Conservation (phyloP, 2,113 vertebrate genomes). For the Tautogolabrus adspersus region DNA sequence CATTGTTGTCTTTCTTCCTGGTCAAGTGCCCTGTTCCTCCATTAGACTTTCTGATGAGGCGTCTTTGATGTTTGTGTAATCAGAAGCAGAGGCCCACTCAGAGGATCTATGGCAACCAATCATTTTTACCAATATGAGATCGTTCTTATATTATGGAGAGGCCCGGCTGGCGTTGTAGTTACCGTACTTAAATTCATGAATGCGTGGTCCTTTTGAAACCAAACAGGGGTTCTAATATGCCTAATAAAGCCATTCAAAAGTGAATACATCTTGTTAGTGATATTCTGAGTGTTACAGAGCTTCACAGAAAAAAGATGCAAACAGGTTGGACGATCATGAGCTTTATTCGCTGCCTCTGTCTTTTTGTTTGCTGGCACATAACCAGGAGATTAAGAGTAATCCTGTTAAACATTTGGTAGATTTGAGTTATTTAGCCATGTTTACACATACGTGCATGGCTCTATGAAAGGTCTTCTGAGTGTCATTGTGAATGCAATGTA, state of each 20-base stretch:
- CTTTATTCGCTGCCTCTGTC: neutral
- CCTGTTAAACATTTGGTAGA: neutral
- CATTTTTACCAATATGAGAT: constrained; percentile 43
- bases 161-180: constrained; percentile 3
- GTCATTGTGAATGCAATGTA: neutral
- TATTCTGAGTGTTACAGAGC: neutral
- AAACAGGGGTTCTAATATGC: constrained; percentile 12
- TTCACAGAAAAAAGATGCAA: constrained; percentile 24
- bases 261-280: constrained; percentile 26
- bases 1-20: constrained; percentile 67
- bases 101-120: constrained; percentile 67
- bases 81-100: constrained; percentile 51
- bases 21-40: constrained; percentile 67
- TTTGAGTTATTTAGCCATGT: neutral
- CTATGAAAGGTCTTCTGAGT: neutral
- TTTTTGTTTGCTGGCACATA: constrained; percentile 5
- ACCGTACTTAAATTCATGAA: constrained; percentile 51
- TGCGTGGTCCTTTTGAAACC: constrained; percentile 20
- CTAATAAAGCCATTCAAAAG: constrained; percentile 13
- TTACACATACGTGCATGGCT: neutral
- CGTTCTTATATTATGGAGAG: constrained; percentile 46
- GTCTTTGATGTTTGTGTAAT: constrained; percentile 78
- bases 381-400: constrained; percentile 4
- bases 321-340: constrained; percentile 11
- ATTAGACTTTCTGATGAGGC: constrained; percentile 82